Conservation (phyloP, 37 sponge, comb jelly and placozoan species). For the Geodia barretti region DNA sequence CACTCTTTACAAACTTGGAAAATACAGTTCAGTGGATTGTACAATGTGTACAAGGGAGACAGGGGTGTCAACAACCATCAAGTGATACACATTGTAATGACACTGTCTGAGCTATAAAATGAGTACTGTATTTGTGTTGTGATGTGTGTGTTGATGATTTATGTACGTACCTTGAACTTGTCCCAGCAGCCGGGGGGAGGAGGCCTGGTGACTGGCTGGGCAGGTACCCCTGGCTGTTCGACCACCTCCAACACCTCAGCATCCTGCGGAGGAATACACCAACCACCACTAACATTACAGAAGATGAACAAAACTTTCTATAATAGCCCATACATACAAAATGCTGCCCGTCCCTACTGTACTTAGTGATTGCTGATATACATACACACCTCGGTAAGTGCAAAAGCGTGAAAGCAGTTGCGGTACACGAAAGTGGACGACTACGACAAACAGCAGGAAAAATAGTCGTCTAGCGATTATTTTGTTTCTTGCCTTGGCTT, state of each 20-base stretch:
- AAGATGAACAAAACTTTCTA: neutral
- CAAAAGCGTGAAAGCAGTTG: no score
- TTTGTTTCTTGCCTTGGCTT: constrained; percentile 58
- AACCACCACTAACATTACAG: neutral
- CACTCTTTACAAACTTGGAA: no score
- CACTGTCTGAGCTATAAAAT: no score
- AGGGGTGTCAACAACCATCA: no score
- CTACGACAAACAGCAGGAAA: no score
- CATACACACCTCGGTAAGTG: neutral
- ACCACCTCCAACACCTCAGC: constrained; percentile 32
- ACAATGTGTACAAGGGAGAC: no score
- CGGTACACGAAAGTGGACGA: no score
- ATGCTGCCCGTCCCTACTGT: neutral
- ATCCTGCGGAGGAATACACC: constrained; percentile 21
- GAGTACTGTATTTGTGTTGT: neutral
- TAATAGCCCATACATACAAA: neutral
- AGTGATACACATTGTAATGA: no score
- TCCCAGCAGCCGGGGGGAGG: constrained; percentile 30
- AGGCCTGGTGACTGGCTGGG: neutral
- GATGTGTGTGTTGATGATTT: no score
- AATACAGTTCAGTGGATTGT: no score
- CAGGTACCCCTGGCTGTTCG: constrained; percentile 17
- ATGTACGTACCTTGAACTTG: constrained; percentile 17
- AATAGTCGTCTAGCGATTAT: no score
- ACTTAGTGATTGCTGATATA: neutral